These are phyloP conservation scores for Eupristina koningsbergeri DNA, from an alignment of 1,140 invertebrate genomes.

Conservation along the genomic window DNA sequence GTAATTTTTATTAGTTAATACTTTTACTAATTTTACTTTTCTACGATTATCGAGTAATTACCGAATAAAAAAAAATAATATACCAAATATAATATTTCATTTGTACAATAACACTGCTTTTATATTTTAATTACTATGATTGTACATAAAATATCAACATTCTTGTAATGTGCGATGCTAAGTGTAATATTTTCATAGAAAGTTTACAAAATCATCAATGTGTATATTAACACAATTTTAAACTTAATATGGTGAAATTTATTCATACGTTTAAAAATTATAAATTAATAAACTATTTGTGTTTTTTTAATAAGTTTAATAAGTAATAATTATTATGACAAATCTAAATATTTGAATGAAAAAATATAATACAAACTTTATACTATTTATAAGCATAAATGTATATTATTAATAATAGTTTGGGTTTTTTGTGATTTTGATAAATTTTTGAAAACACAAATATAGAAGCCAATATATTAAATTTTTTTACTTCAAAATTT, in stretches of 20 bases:
- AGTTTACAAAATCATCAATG: background rate
- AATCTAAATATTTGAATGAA: constrained; percentile 5
- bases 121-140: background rate
- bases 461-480: constrained; percentile 3
- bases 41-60: too few relatives aligned
- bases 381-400: background rate
- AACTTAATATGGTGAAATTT: background rate
- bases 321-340: background rate
- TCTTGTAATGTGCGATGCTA: background rate
- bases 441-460: background rate
- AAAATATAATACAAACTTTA: background rate
- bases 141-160: background rate
- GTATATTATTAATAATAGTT: background rate
- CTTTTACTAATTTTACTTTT: background rate
- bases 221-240: background rate
- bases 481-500: background rate
- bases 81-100: too few relatives aligned
- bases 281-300: background rate
- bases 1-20: background rate
- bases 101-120: background rate
- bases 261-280: constrained; percentile 7
- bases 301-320: constrained; percentile 4
- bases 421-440: background rate
- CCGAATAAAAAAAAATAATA: too few relatives aligned
- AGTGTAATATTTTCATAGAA: background rate